A percentile compares a stretch with the other conserved stretches of the same genome.
phyloP scores from a whole-genome alignment of 2,888 invertebrate genomes.

The Siphonodentalium dalli region DNA sequence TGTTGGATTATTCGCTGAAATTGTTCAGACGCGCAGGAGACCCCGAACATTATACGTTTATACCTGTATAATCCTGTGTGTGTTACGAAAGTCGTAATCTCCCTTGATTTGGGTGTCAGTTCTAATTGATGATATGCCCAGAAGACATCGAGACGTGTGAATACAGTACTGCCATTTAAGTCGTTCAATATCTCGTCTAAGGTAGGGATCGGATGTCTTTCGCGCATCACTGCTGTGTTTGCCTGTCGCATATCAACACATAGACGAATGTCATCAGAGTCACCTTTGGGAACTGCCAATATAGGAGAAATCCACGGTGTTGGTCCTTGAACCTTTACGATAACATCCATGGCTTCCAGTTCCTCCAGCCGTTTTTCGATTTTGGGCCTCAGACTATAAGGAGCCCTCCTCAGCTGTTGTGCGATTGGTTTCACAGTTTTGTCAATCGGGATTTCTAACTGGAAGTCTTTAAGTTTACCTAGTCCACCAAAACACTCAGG shows the following conservation, averaged over 20 bases:
- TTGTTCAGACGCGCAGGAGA: slow-evolving; percentile 4
- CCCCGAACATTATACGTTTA: slow-evolving; percentile 17
- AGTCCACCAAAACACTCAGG: slow-evolving; percentile 5
- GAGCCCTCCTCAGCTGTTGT: slow-evolving; percentile 7
- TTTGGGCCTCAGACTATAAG: slow-evolving; percentile 12
- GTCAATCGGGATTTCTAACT: slow-evolving; percentile 10
- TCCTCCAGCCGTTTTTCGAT: slow-evolving; percentile 14
- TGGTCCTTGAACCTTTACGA: slow-evolving; percentile 21
- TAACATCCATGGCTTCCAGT: slow-evolving; percentile 15
- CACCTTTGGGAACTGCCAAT: slow-evolving; percentile 22
- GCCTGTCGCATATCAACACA: slow-evolving; percentile 14
- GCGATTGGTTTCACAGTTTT: slow-evolving; percentile 11
- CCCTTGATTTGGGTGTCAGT: not conserved
- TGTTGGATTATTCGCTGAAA: slow-evolving; percentile 9
- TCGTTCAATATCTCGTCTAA: not conserved
- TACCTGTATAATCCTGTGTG: slow-evolving; percentile 15
- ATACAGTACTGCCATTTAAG: slow-evolving; percentile 1
- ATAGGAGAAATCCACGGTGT: slow-evolving; percentile 30
- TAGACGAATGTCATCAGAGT: slow-evolving; percentile 27
- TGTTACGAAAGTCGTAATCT: slow-evolving; percentile 14
- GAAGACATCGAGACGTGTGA: slow-evolving; percentile 9
- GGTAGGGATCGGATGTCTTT: not conserved
- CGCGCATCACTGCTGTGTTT: not conserved
- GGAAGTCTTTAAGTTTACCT: slow-evolving; percentile 16
- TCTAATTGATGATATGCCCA: slow-evolving; percentile 17